phyloP scores from a whole-genome alignment of 2,888 invertebrate species.

The Iphiclides podalirius region DNA sequence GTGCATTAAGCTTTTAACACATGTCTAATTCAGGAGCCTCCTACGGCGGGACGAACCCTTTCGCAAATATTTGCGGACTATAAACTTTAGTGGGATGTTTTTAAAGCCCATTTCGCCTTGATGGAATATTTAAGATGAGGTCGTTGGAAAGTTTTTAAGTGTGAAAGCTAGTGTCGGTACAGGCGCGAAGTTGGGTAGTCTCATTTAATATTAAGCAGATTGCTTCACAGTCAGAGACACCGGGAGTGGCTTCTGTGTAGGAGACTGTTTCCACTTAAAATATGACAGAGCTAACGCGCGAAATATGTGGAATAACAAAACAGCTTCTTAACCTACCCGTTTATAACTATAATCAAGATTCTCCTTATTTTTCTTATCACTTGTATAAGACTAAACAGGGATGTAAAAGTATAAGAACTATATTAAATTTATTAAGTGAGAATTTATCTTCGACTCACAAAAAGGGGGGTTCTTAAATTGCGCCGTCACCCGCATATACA shows the following conservation, averaged over 20 bases:
- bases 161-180: constrained; percentile 61
- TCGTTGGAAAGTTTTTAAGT: constrained; percentile 54
- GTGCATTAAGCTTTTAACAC: constrained; percentile 74
- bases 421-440: no score
- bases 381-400: no score
- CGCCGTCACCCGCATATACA: no score
- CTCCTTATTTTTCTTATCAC: no score
- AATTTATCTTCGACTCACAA: no score
- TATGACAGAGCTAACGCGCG: neutral
- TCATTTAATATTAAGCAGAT: constrained; percentile 77
- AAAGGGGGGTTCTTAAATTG: no score
- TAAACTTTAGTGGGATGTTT: constrained; percentile 17
- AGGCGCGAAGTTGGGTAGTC: constrained; percentile 71
- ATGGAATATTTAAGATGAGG: constrained; percentile 38
- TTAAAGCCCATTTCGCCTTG: constrained; percentile 37
- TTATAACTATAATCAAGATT: no score
- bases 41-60: constrained; percentile 40
- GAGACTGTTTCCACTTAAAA: constrained; percentile 18
- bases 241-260: constrained; percentile 37
- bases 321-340: neutral
- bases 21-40: constrained; percentile 67
- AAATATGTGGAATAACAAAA: neutral
- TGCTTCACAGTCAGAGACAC: constrained; percentile 42
- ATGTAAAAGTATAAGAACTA: no score
- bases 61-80: constrained; percentile 19